Base-by-base conservation (phyloP, 1,140 invertebrate genomes). In the Conus betulinus region DNA sequence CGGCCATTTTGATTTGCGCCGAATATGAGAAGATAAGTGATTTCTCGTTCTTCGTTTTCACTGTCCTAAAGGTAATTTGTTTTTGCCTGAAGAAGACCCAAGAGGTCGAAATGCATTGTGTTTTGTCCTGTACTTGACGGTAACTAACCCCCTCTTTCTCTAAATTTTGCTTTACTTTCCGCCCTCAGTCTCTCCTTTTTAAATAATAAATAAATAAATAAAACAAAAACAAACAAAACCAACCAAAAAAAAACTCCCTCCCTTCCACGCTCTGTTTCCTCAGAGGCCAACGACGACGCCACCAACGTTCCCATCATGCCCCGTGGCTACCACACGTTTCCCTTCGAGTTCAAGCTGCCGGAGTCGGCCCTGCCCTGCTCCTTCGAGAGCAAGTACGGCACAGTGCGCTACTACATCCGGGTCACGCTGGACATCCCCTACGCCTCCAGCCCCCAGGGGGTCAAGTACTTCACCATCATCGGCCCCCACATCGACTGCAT, bases 401-500 rank as follows among this genome's bases (percentile, higher is more conserved):
- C 96, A 76, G 97, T 98, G 89, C 96, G 97, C 83, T 98, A 97
- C 92, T 98, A 97, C 92, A 96, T 98, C 60, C 97, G 97, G 94
- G 97, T 97, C 5, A 97, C 97, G 13, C 96, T 98, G 57, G 97
- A 98, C 93, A 97, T 98, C 91, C 97, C 97, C 0, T 98, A 98
- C 93, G 97, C 97, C 6, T 98, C 97, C 81, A 97, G 97, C 6
- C 97, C 97, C 0, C 97, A 98, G 94, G 97, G 97, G 4, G 97
- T 98, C 95, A 98, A 98, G 93, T 98, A 98, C 94, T 98, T 98
- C 93, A 97, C 97, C 1, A 96, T 98, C 63, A 97, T 98, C 91
- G 97, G 97, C 25, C 97, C 97, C 20, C 97, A 97, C 92, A 97
- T 97, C 91, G 97, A 98, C 94, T 98, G 97, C 93, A 97, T 97